Base-by-base conservation (phyloP, 1,140 invertebrate genomes). In the Drosophila teissieri region DNA sequence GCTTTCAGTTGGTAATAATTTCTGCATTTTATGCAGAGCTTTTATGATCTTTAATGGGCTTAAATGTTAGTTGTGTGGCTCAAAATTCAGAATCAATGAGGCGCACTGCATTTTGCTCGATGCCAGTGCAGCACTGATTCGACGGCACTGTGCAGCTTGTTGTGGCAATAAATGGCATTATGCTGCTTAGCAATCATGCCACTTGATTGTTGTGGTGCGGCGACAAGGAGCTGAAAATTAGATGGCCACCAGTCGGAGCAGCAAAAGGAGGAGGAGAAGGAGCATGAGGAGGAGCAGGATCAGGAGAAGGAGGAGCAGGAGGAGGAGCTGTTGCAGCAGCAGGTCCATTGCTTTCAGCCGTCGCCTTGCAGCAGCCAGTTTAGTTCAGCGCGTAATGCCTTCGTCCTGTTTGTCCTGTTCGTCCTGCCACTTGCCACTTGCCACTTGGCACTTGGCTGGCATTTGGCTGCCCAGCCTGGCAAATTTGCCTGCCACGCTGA, bases 141-240 rank as follows among this genome's bases (percentile, higher is more conserved):
- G 39, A 11, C 46, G 37, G 27, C 55, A 53, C 39, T 51, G 48
- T 42, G 54, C 45, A 31, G 45, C 60, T 79, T 88, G 69, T 72
- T 78, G 83, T 88, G 83, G 83, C 78, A 88, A 82, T 86, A 86
- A 86, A 86, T 82, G 83, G 79, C 82, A 88, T 88, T 82, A 86
- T 88, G 78, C 78, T 86, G 82, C 83, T 86, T 79, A 82, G 82
- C 83, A 86, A 86, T 86, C 83, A 88, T 82, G 82, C 65, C 48
- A 79, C 79, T 82, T 82, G 83, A 86, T 82, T 82, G 74, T 77
- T 61, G 57, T 63, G 51, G 61, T 27, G 55, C 57, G 24, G 61
- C 73, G 49, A 75, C 73, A 76, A 67, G 63, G 58, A 77, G 67
- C 62, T 73, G 78, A 69, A 76, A 80, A 80, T 80, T 70, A 80